Evolutionary conservation across 2,113 vertebrate genomes (phyloP), one percentile per base, ranked within the genome.

Genomic region (Urocolius indicus): DNA sequence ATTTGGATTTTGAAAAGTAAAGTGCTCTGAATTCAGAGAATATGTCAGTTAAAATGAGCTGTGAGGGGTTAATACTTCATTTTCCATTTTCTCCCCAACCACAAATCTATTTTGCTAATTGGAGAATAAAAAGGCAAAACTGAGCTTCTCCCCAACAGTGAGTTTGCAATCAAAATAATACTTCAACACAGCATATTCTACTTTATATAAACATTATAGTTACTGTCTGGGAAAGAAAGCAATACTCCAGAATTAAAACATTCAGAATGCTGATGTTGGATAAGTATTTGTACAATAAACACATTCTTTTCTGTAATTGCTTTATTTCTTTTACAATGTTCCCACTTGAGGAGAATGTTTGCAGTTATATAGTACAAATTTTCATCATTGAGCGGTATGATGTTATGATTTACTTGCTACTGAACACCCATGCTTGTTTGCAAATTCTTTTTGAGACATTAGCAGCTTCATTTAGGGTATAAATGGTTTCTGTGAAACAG

Each of bases 191-290:
- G 34, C 75, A 29, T 85, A 55, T 75, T 91, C 4, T 69, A 8
- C 24, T 80, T 68, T 20, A 74, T 72, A 17, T 91, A 71, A 95
- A 84, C 30, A 13, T 59, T 86, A 16, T 57, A 66, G 51, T 74
- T 79, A 48, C 6, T 92, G 73, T 81, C 51, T 88, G 89, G 75
- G 57, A 89, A 87, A 51, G 76, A 80, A 86, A 36, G 41, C 26
- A 62, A 34, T 59, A 27, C 30, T 80, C 36, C n/a, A 66, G 49
- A 89, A 65, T 69, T 89, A 68, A 80, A 95, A 46, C 54, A 84
- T 73, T 61, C 34, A 52, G 30, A 66, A 77, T 87, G 59, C 77
- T 95, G 65, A 52, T 84, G n/a, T 91, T 96, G 77, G 59, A n/a
- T 91, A 84, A 89, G 30, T 66, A 36, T 81, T 65, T 87, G 59